Percentiles rank a stretch among this genome's conserved stretches.
Evolutionary conservation across 2,888 invertebrate genomes (phyloP).

Genomic region (Sinotaia quadrata): DNA sequence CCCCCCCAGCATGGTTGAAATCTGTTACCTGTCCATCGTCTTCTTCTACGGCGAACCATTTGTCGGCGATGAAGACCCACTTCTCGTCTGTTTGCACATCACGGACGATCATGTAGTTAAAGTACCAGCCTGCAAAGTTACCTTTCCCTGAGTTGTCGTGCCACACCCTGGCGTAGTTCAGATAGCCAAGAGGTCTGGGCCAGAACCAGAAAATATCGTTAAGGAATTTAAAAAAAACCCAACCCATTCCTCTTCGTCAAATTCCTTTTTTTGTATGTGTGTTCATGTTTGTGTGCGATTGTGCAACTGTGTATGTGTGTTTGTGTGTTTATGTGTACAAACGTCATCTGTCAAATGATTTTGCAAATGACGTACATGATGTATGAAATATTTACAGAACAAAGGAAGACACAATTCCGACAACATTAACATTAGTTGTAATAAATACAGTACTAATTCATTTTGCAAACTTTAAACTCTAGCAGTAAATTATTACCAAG

Average conservation of each 20-base stretch:
- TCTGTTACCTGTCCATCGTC: slow-evolving; percentile 74
- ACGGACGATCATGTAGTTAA: slow-evolving; percentile 72
- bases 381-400: too few species aligned
- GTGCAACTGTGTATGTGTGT: not conserved
- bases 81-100: slow-evolving; percentile 74
- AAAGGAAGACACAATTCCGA: too few species aligned
- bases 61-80: slow-evolving; percentile 72
- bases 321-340: not conserved
- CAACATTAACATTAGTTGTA: too few species aligned
- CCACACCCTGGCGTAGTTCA: slow-evolving; percentile 74
- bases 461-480: too few species aligned
- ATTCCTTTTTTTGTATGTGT: not conserved
- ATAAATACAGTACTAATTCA: too few species aligned
- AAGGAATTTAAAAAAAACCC: too few species aligned
- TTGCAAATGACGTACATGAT: too few species aligned
- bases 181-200: slow-evolving; percentile 72
- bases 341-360: not conserved
- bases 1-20: too few species aligned
- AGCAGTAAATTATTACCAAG: too few species aligned
- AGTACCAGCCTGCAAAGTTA: slow-evolving; percentile 73
- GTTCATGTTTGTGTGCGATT: slow-evolving; percentile 6
- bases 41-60: slow-evolving; percentile 75
- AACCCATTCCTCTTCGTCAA: too few species aligned
- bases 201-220: too few species aligned
- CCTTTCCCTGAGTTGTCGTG: slow-evolving; percentile 75